Percentiles rank a stretch among this genome's conserved stretches.
Evolutionary conservation across 2,113 vertebrate species (phyloP).

Genomic region (Gymnocephalus cernua): DNA sequence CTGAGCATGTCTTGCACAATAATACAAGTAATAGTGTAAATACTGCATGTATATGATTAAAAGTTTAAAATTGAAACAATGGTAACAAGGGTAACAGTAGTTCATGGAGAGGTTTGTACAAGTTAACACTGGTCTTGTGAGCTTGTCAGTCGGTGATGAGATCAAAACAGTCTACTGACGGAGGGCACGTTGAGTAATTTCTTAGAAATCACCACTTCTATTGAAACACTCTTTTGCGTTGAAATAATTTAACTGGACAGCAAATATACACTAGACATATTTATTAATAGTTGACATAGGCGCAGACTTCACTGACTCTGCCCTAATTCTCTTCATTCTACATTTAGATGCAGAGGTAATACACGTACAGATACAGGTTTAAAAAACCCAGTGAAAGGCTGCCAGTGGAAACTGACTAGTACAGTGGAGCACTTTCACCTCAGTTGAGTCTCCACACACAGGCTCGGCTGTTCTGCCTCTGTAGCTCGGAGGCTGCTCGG

Average conservation of each 20-base stretch:
- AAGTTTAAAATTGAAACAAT: background rate
- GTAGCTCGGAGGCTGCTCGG: slow-evolving; percentile 34
- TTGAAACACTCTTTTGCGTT: background rate
- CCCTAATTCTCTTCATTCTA: slow-evolving; percentile 15
- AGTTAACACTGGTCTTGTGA: background rate
- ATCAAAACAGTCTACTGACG: background rate
- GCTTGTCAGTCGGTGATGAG: background rate
- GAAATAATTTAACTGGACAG: background rate
- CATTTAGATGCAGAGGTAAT: slow-evolving; percentile 45
- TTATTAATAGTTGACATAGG: slow-evolving; percentile 46
- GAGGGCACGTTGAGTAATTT: background rate
- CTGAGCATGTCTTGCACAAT: no score
- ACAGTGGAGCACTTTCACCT: slow-evolving; percentile 66
- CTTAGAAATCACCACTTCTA: background rate
- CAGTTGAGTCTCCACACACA: slow-evolving; percentile 55
- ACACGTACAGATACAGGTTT: slow-evolving; percentile 40
- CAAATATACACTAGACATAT: slow-evolving; percentile 3
- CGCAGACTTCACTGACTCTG: slow-evolving; percentile 18
- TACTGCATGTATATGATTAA: background rate
- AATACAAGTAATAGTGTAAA: background rate
- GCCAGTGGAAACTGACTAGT: slow-evolving; percentile 49
- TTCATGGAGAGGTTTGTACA: background rate
- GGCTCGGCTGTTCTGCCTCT: slow-evolving; percentile 68
- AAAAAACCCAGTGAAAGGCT: slow-evolving; percentile 39
- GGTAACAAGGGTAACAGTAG: background rate